Conservation (phyloP, 2,888 invertebrate species). For the Amphipyra tragopoginis region DNA sequence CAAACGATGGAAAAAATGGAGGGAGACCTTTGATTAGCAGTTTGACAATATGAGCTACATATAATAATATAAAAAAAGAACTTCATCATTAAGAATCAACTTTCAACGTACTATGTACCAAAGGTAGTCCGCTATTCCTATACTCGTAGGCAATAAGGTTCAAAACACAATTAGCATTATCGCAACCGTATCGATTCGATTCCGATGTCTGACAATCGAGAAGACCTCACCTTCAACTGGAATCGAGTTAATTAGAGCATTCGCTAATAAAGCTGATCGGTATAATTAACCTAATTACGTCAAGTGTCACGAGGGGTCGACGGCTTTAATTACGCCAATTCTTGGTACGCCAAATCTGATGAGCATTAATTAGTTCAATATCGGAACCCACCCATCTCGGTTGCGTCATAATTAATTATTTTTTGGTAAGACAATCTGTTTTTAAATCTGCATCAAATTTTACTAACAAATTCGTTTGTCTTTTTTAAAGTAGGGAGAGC, state of each 20-base stretch:
- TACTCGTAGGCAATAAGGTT: too few relatives aligned
- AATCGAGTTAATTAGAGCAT: slow-evolving; percentile 78
- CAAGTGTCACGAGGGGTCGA: slow-evolving; percentile 74
- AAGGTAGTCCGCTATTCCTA: too few relatives aligned
- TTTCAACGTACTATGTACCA: too few relatives aligned
- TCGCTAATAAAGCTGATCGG: slow-evolving; percentile 82
- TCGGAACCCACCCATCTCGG: slow-evolving; percentile 41
- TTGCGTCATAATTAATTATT: slow-evolving; percentile 20
- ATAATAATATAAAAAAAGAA: too few relatives aligned
- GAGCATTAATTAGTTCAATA: slow-evolving; percentile 64
- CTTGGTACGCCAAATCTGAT: slow-evolving; percentile 72
- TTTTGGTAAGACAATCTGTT: slow-evolving; percentile 7
- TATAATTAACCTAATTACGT: slow-evolving; percentile 85
- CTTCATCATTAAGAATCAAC: too few relatives aligned
- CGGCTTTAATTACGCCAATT: slow-evolving; percentile 74
- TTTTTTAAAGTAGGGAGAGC: too few relatives aligned
- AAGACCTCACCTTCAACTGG: slow-evolving; percentile 66
- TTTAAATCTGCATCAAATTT: too few relatives aligned
- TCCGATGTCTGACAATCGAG: slow-evolving; percentile 45
- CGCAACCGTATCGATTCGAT: slow-evolving; percentile 47
- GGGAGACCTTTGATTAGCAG: too few relatives aligned
- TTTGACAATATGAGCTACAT: too few relatives aligned
- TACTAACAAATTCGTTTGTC: too few relatives aligned
- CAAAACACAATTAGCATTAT: slow-evolving; percentile 13
- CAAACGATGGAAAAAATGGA: too few relatives aligned